Base-by-base conservation (phyloP, 1,140 invertebrate genomes). In the Choristoneura fumiferana region DNA sequence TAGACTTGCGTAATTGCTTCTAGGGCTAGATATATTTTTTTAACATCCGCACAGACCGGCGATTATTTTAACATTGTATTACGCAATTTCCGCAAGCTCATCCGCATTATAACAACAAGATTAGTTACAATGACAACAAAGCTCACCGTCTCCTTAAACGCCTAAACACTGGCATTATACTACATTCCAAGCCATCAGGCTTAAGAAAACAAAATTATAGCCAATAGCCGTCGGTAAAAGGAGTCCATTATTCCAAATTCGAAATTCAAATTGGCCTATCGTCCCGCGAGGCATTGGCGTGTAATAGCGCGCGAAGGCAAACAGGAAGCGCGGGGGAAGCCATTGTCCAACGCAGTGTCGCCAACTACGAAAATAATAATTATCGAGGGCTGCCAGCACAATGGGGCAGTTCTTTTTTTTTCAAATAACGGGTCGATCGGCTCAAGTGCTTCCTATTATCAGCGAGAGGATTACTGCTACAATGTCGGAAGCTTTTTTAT, bases 331-430 rank as follows among this genome's bases (percentile, higher is more conserved):
- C 77, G 74, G 71, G 81, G 74, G 77, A 71, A 63, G 69, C 77
- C 76, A 88, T 88, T 86, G 83, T 86, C 67, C 74, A 75, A 55
- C 45, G 61, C 81, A 81, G 79, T 87, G 84, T 87, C 81, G 82
- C 82, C 81, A 85, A 83, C 82, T 87, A 86, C 76, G 73, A 86
- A 87, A 87, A 88, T 85, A 85, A 86, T 88, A 88, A 88, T 88
- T 88, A 86, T 83, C 78, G 71, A 73, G 84, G 84, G 84, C 69
- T 75, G 80, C 67, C 58, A 67, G 60, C 62, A 79, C 78, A 84
- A 87, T 83, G 61, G 80, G 62, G 56, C 52, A 55, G 60, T 69
- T 71, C 22, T 29, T 75, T 77, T 83, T 68, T 64, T 80, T 74
- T 75, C 69, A 82, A 84, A 84, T 84, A 87, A 82, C 81, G 73